Evolutionary conservation across 2,888 invertebrate genomes (phyloP).

Genomic region (Caenorhabditis sp.): DNA sequence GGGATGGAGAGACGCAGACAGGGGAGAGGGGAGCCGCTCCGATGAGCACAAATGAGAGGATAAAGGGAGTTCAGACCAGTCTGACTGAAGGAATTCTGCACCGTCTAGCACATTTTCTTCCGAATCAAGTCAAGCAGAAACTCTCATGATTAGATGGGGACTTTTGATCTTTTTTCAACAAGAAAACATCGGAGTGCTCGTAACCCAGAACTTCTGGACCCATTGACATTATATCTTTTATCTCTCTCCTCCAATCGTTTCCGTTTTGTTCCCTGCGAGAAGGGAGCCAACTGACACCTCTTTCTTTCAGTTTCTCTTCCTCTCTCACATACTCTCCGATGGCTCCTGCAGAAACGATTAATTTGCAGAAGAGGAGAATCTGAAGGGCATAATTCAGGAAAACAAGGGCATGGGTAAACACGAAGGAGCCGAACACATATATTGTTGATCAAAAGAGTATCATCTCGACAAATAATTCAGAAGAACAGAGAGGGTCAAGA

Average conservation of each 20-base stretch:
- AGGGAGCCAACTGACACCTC: conserved; percentile 14
- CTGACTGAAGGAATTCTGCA: too few species aligned
- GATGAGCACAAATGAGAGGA: too few species aligned
- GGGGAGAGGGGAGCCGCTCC: too few species aligned
- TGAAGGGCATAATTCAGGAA: background rate
- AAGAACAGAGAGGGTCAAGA: conserved; percentile 33
- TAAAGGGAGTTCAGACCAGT: too few species aligned
- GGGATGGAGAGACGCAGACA: background rate
- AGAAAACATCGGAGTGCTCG: conserved; percentile 1
- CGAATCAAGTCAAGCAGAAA: too few species aligned
- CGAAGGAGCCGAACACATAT: background rate
- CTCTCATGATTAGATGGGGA: too few species aligned
- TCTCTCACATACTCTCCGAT: too few species aligned
- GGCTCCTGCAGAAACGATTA: background rate
- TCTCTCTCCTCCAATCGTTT: background rate
- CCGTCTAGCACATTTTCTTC: too few species aligned
- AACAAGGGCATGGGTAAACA: conserved; percentile 11
- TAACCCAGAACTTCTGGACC: background rate
- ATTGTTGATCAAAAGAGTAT: conserved; percentile 41
- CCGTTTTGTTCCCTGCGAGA: background rate
- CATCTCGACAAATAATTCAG: conserved; percentile 34
- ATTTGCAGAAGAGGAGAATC: background rate
- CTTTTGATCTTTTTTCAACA: background rate
- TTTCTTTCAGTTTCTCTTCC: too few species aligned
- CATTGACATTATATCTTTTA: background rate